Evolutionary conservation across 2,797 vertebrate genomes (phyloP).

Genomic region (Diplodus sargus): DNA sequence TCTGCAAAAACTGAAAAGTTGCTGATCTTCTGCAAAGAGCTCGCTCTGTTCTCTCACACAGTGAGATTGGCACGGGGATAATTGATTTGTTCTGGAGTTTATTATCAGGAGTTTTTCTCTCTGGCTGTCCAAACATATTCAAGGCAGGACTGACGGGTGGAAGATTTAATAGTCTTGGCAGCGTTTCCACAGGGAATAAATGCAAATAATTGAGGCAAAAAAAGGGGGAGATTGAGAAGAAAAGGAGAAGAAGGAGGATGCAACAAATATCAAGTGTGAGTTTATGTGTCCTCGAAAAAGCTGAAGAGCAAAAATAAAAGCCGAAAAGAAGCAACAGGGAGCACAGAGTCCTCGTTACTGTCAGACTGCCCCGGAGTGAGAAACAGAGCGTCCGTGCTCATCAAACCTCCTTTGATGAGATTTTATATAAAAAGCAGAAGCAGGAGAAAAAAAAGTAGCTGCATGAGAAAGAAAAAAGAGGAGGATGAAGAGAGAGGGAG

Average conservation of each 20-base stretch:
- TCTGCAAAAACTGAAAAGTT: constrained; percentile 34
- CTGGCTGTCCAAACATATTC: constrained; percentile 62
- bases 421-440: constrained; percentile 14
- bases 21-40: constrained; percentile 12
- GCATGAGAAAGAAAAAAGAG: neutral
- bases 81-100: constrained; percentile 64
- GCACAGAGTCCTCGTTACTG: neutral
- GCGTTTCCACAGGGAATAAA: constrained; percentile 13
- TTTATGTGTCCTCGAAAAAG: neutral
- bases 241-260: neutral
- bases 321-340: neutral
- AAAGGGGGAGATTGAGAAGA: neutral
- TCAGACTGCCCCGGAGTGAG: constrained; percentile 19
- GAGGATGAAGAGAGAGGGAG: constrained; percentile 20
- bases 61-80: constrained; percentile 33
- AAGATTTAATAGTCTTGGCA: constrained; percentile 35
- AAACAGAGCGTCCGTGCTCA: constrained; percentile 3
- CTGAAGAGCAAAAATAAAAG: constrained; percentile 10
- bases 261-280: neutral
- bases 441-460: neutral
- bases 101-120: constrained; percentile 59
- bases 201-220: constrained; percentile 14
- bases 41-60: neutral
- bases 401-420: constrained; percentile 23
- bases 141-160: constrained; percentile 3